Conservation (phyloP, 1,140 invertebrate species). For the Tribolium castaneum region DNA sequence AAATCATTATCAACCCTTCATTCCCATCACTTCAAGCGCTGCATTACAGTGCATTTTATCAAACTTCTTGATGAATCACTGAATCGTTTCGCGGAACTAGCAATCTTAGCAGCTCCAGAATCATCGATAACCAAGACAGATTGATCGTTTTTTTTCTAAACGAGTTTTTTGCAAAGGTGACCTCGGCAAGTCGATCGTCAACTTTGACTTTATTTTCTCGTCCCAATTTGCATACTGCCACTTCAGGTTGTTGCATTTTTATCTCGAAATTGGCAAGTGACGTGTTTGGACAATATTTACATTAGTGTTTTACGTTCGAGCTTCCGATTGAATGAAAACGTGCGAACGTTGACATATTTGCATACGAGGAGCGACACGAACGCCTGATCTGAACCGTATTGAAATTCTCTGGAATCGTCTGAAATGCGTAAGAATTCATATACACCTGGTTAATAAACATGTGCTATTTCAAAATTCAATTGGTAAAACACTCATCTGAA, state of each 20-base stretch:
- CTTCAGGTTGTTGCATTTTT: too few relatives aligned
- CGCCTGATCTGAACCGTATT: conserved; percentile 22
- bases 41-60: background rate
- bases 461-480: conserved; percentile 45
- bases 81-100: background rate
- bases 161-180: background rate
- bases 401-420: conserved; percentile 36
- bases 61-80: conserved; percentile 7
- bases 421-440: conserved; percentile 39
- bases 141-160: background rate
- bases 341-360: background rate
- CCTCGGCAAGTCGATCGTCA: background rate
- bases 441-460: conserved; percentile 49
- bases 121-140: background rate
- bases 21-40: background rate
- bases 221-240: too few relatives aligned
- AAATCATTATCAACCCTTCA: background rate
- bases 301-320: background rate
- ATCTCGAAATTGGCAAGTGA: background rate
- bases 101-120: background rate
- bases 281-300: background rate
- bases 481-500: conserved; percentile 47
- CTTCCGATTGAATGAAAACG: background rate
- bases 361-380: too few relatives aligned
- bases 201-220: too few relatives aligned